Conservation (phyloP, 1,140 invertebrate species). For the Rhagoletis pomonella region DNA sequence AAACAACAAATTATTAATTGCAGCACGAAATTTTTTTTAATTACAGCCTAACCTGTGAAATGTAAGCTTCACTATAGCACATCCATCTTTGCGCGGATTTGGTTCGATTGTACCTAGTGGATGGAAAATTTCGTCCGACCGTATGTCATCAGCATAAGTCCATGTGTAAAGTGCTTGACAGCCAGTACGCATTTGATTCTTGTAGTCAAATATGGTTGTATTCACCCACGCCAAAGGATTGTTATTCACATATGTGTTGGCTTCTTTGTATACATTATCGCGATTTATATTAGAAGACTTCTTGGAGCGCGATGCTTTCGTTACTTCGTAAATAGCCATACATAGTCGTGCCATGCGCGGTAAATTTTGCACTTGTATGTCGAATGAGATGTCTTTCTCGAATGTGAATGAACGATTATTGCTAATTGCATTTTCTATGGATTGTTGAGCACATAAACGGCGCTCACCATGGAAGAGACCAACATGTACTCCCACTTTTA, state of each 20-base stretch:
- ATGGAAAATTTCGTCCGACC: conserved; percentile 90
- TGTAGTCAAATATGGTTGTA: conserved; percentile 95
- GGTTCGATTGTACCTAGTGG: conserved; percentile 89
- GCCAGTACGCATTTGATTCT: conserved; percentile 87
- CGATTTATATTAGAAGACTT: conserved; percentile 69
- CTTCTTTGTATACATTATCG: conserved; percentile 65
- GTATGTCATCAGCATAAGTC: conserved; percentile 91
- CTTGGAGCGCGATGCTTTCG: conserved; percentile 75
- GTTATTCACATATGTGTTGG: conserved; percentile 61
- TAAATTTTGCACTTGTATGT: conserved; percentile 88
- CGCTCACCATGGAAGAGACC: conserved; percentile 70
- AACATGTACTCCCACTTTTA: conserved; percentile 76
- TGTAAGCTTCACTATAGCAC: conserved; percentile 86
- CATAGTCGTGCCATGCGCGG: conserved; percentile 92
- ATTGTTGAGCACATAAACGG: conserved; percentile 65
- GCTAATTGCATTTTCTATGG: conserved; percentile 61
- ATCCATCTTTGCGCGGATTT: conserved; percentile 88
- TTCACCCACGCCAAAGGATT: conserved; percentile 93
- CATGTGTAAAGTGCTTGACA: conserved; percentile 93
- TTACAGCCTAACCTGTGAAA: conserved; percentile 80
- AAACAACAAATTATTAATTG: not conserved
- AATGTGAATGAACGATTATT: conserved; percentile 83
- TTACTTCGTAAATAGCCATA: conserved; percentile 90
- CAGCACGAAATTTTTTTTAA: not conserved
- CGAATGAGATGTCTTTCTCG: conserved; percentile 87